phyloP scores from a whole-genome alignment of 2,888 invertebrate genomes.

The Timema cristinae region DNA sequence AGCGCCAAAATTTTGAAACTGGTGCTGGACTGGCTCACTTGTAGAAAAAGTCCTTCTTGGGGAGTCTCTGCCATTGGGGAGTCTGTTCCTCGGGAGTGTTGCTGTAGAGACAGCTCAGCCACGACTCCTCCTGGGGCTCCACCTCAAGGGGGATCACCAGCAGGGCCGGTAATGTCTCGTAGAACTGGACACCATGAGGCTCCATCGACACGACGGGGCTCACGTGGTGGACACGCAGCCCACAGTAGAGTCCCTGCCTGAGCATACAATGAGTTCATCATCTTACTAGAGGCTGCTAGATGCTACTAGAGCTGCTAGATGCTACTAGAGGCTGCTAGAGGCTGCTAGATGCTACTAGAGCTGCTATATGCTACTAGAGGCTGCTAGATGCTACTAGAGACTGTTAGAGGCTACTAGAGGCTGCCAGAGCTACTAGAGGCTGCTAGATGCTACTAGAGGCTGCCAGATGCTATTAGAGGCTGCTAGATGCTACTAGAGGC shows the following conservation, averaged over 20 bases:
- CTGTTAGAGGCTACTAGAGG: neutral
- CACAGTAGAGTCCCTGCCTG: conserved; percentile 20
- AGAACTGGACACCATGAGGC: conserved; percentile 38
- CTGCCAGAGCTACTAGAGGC: no score
- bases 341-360: no score
- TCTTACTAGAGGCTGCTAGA: neutral
- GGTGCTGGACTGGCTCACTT: conserved; percentile 13
- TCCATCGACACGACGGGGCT: conserved; percentile 37
- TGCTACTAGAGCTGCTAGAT: neutral
- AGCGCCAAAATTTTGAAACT: no score
- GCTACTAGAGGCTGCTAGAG: no score
- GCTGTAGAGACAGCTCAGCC: conserved; percentile 36
- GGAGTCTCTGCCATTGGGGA: conserved; percentile 33
- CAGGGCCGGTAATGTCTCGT: conserved; percentile 33
- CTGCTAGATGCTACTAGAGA: neutral
- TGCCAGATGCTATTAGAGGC: no score
- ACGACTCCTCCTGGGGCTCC: conserved; percentile 31
- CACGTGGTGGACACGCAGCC: conserved; percentile 33
- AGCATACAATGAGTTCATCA: neutral
- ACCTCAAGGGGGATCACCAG: conserved; percentile 34
- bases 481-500: no score
- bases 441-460: no score
- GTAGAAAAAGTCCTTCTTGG: conserved; percentile 28
- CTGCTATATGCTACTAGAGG: no score
- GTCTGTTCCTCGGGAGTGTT: conserved; percentile 30